These are phyloP conservation scores for Andrena cerasifolii DNA, from an alignment of 1,140 invertebrate genomes.

Conservation along the genomic window DNA sequence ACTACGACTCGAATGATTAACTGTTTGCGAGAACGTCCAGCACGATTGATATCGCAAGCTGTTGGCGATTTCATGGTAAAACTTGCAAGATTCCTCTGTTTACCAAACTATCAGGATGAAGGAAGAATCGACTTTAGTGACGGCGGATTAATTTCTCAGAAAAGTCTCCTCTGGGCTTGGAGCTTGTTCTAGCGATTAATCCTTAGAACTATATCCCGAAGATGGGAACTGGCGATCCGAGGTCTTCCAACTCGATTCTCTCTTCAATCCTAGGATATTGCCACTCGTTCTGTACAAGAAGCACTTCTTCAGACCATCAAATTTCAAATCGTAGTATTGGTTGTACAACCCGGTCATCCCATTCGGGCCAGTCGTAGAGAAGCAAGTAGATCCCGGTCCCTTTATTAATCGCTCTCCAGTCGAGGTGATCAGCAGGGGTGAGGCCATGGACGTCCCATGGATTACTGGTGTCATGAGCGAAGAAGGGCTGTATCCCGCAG, in stretches of 20 bases:
- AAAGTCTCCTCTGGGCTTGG: no score
- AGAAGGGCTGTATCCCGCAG: constrained; percentile 83
- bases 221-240: no score
- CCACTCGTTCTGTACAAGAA: no score
- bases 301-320: neutral
- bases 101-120: neutral
- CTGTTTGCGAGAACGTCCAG: constrained; percentile 87
- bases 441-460: constrained; percentile 81
- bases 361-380: constrained; percentile 83
- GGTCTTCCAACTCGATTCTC: no score
- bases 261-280: no score
- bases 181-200: no score
- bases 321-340: constrained; percentile 69
- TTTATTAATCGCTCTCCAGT: constrained; percentile 83
- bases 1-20: constrained; percentile 84
- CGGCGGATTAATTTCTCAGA: no score
- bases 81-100: neutral
- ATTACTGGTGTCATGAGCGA: constrained; percentile 80
- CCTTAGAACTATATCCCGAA: no score
- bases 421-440: constrained; percentile 77
- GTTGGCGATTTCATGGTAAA: constrained; percentile 80
- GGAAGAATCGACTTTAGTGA: no score
- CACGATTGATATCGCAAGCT: constrained; percentile 81
- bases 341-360: constrained; percentile 81
- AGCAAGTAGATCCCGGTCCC: constrained; percentile 66